phyloP scores from a whole-genome alignment of 2,888 invertebrate genomes.

The Noctua janthina region DNA sequence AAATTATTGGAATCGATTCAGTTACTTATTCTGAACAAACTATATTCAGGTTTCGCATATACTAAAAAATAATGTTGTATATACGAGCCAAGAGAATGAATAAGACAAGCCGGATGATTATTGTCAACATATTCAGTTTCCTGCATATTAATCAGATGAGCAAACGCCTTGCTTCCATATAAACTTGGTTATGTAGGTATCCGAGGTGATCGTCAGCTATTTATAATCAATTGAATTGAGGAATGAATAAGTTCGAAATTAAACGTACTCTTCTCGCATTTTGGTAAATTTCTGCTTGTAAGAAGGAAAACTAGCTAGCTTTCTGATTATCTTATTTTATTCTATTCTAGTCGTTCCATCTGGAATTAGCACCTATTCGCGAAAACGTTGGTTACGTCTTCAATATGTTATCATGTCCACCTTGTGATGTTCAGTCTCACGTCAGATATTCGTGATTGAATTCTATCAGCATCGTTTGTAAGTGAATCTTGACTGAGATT shows the following conservation, averaged over 20 bases:
- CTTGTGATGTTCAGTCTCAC: slow-evolving; percentile 8
- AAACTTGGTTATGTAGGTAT: background rate
- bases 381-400: slow-evolving; percentile 29
- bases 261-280: background rate
- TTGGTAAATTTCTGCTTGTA: background rate
- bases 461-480: slow-evolving; percentile 15
- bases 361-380: slow-evolving; percentile 28
- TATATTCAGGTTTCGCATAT: no score
- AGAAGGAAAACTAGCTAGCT: background rate
- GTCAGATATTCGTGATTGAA: slow-evolving; percentile 7
- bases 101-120: slow-evolving; percentile 1
- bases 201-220: background rate
- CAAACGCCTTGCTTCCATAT: background rate
- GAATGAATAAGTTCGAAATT: background rate
- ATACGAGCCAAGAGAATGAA: slow-evolving; percentile 10
- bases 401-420: background rate
- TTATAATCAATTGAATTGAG: background rate
- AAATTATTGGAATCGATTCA: no score
- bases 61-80: no score
- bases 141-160: background rate
- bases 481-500: slow-evolving; percentile 1
- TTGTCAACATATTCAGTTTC: background rate
- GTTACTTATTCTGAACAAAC: no score
- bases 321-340: background rate
- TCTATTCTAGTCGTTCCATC: background rate